A percentile compares a stretch with the other conserved stretches of the same genome.
These are phyloP conservation scores for Molorchus minor DNA, from an alignment of 2,888 invertebrate genomes.

Conservation along the genomic window DNA sequence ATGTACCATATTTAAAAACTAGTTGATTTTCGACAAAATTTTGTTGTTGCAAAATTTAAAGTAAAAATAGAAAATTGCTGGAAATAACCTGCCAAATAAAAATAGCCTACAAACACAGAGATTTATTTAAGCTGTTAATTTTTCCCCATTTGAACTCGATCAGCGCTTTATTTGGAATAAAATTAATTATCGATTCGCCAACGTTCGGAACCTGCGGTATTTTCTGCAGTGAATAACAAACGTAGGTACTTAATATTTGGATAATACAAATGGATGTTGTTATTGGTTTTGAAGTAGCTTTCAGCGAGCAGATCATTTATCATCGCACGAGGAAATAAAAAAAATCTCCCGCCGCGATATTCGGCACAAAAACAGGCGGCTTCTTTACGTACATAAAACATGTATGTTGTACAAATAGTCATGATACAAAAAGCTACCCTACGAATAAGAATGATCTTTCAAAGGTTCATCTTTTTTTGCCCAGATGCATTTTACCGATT, in stretches of 20 bases:
- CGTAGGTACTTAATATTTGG: constrained; percentile 3
- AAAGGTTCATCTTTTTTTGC: constrained; percentile 23
- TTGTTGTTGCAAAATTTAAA: no score
- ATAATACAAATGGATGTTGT: constrained; percentile 11
- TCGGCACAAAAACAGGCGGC: constrained; percentile 17
- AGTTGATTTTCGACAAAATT: no score
- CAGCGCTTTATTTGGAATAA: no score
- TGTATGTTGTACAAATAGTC: constrained; percentile 27
- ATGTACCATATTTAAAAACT: no score
- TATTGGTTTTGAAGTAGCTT: constrained; percentile 18
- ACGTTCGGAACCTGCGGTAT: neutral
- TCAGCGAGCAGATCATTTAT: constrained; percentile 21
- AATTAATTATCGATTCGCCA: no score
- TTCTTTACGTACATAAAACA: constrained; percentile 31
- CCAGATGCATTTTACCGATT: constrained; percentile 31
- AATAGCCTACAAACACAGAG: no score
- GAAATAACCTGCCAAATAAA: no score
- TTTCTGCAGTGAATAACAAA: constrained; percentile 10
- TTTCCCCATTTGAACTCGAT: no score
- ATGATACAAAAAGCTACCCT: constrained; percentile 22
- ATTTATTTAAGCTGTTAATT: no score
- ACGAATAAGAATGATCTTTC: constrained; percentile 25
- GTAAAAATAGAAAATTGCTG: no score
- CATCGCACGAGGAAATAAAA: constrained; percentile 17
- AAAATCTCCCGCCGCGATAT: constrained; percentile 6